A percentile compares a stretch with the other conserved stretches of the same genome.
phyloP scores from a whole-genome alignment of 2,113 vertebrate species.

The Trachemys scripta region DNA sequence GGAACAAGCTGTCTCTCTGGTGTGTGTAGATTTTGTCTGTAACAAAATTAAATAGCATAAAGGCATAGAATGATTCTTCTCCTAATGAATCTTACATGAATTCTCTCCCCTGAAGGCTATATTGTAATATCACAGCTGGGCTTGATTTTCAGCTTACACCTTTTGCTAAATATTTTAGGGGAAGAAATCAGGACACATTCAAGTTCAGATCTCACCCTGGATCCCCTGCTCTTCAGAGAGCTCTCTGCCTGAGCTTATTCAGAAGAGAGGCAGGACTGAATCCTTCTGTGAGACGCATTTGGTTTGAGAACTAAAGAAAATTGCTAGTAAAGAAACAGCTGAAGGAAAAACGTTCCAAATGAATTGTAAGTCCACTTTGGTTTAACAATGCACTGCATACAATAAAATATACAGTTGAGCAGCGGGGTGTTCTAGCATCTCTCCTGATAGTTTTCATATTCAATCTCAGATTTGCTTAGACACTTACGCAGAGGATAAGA shows the following conservation, averaged over 20 bases:
- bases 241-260: not conserved
- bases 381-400: not conserved
- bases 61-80: not conserved
- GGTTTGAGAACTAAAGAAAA: not conserved
- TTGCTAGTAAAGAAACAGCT: not conserved
- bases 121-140: not conserved
- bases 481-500: not conserved
- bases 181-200: not conserved
- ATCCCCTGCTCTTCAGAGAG: conserved; percentile 10
- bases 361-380: conserved; percentile 8
- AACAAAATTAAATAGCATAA: not conserved
- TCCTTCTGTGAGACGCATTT: not conserved
- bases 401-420: not conserved
- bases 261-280: not conserved
- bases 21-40: not conserved
- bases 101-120: not conserved
- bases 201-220: conserved; percentile 12
- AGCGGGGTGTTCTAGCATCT: not conserved
- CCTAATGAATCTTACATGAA: not conserved
- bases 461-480: conserved; percentile 8
- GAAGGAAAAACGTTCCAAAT: not conserved
- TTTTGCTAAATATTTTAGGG: not conserved
- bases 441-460: not conserved
- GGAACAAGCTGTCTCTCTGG: not conserved
- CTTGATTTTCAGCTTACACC: not conserved